These are phyloP conservation scores for Troglohyphantes excavatus DNA, from an alignment of 2,888 invertebrate species.

Conservation along the genomic window DNA sequence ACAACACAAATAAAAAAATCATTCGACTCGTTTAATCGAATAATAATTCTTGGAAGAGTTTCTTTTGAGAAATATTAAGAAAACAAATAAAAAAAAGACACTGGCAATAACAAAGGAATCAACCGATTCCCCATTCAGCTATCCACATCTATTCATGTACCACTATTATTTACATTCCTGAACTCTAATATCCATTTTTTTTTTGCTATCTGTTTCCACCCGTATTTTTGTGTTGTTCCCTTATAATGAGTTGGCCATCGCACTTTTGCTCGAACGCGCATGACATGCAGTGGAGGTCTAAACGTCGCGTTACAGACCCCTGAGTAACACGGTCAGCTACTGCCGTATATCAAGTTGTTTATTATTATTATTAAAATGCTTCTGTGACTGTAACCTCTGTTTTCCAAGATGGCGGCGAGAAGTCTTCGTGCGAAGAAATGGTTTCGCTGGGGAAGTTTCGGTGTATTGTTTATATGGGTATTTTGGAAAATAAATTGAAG, in stretches of 20 bases:
- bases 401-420: too few relatives aligned
- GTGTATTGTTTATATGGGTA: too few relatives aligned
- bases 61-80: background rate
- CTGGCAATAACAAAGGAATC: background rate
- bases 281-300: conserved; percentile 44
- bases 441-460: too few relatives aligned
- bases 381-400: background rate
- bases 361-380: conserved; percentile 15
- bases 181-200: conserved; percentile 2
- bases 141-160: background rate
- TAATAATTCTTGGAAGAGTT: too few relatives aligned
- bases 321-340: conserved; percentile 49
- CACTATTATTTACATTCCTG: conserved; percentile 16
- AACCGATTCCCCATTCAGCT: background rate
- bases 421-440: too few relatives aligned
- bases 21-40: too few relatives aligned
- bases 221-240: background rate
- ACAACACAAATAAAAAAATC: too few relatives aligned
- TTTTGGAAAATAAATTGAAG: too few relatives aligned
- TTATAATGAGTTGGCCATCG: conserved; percentile 20
- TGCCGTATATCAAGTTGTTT: conserved; percentile 39
- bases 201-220: background rate
- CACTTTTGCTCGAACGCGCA: conserved; percentile 52
- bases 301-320: conserved; percentile 34
- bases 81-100: background rate